phyloP scores from a whole-genome alignment of 2,797 vertebrate species.

The Phoeniculus purpureus region DNA sequence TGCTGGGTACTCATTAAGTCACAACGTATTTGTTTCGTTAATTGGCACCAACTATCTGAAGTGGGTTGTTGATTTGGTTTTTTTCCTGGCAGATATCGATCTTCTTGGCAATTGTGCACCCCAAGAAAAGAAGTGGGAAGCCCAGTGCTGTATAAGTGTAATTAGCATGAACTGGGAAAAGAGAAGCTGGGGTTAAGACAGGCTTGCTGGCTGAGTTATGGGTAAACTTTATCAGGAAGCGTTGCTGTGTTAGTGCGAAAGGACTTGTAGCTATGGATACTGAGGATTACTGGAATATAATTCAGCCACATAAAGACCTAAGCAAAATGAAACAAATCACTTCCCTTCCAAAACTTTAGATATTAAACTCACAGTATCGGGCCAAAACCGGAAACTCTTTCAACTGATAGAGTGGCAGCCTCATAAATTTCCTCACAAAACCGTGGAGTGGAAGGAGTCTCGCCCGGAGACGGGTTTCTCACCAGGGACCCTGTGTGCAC shows the following conservation, averaged over 20 bases:
- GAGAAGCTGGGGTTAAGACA: conserved; percentile 45
- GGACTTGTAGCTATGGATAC: conserved; percentile 70
- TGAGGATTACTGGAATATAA: conserved; percentile 61
- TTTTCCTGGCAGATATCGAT: conserved; percentile 31
- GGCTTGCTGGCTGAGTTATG: conserved; percentile 54
- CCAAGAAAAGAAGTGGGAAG: conserved; percentile 33
- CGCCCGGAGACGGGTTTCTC: conserved; percentile 25
- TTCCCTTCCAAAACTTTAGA: conserved; percentile 61
- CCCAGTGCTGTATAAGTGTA: background rate
- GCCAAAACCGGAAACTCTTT: conserved; percentile 62
- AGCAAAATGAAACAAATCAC: conserved; percentile 67
- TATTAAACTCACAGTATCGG: conserved; percentile 45
- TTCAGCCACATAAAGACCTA: conserved; percentile 52
- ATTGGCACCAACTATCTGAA: conserved; percentile 36
- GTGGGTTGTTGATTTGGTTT: background rate
- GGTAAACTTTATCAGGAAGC: conserved; percentile 53
- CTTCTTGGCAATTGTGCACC: conserved; percentile 32
- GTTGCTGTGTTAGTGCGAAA: conserved; percentile 53
- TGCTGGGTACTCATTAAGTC: conserved; percentile 21
- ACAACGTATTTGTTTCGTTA: conserved; percentile 53
- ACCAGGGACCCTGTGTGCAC: conserved; percentile 46
- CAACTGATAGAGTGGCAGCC: conserved; percentile 48
- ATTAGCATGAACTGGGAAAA: conserved; percentile 58
- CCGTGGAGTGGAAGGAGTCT: conserved; percentile 28
- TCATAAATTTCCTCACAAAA: conserved; percentile 67